Conservation (phyloP, 2,113 vertebrate genomes). For the Sprattus sprattus region DNA sequence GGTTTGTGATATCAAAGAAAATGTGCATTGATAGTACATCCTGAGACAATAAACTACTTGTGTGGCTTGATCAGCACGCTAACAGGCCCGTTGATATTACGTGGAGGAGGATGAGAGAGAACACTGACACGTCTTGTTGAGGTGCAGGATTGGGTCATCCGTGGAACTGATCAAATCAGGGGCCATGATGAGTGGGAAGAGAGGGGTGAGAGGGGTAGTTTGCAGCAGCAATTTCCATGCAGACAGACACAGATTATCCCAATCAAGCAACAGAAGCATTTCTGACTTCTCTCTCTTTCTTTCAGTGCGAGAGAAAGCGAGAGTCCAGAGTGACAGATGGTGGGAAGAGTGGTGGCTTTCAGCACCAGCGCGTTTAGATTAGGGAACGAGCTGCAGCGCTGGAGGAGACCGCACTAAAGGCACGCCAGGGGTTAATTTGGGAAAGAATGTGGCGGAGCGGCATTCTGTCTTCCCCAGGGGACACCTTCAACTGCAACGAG, state of each 20-base stretch:
- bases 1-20: not conserved
- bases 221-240: conserved; percentile 35
- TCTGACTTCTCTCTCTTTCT: not conserved
- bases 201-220: conserved; percentile 19
- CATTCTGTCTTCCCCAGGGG: not conserved
- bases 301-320: not conserved
- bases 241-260: conserved; percentile 34
- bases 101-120: not conserved
- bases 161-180: conserved; percentile 19
- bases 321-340: not conserved
- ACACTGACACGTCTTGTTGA: not conserved
- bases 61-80: not conserved
- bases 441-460: not conserved
- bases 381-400: not conserved
- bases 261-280: conserved; percentile 1
- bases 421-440: not conserved
- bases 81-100: not conserved
- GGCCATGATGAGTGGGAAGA: not conserved
- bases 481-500: not conserved
- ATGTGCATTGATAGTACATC: not conserved
- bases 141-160: not conserved
- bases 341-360: not conserved
- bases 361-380: not conserved
- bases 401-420: not conserved
- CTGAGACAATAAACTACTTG: not conserved